Evolutionary conservation across 2,888 invertebrate genomes (phyloP).

Genomic region (Cryptus viduatorius): DNA sequence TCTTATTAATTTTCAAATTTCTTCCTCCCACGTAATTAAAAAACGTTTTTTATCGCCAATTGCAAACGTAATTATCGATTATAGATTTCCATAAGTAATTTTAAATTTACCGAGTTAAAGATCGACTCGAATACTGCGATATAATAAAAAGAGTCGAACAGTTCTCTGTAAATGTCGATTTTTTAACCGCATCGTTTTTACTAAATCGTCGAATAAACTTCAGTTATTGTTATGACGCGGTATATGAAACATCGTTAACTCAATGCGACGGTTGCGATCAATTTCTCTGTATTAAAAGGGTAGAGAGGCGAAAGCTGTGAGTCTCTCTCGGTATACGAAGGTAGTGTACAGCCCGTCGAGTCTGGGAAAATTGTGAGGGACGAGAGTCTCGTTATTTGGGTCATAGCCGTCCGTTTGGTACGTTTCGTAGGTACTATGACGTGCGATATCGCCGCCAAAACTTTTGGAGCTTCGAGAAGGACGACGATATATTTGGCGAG

Average conservation of each 20-base stretch:
- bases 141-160: neutral
- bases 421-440: slow-evolving; percentile 48
- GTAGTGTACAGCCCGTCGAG: slow-evolving; percentile 28
- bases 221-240: slow-evolving; percentile 16
- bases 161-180: neutral
- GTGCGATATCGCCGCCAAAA: slow-evolving; percentile 57
- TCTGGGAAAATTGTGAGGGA: slow-evolving; percentile 57
- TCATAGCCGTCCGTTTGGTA: slow-evolving; percentile 56
- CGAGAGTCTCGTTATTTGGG: slow-evolving; percentile 63
- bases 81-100: neutral
- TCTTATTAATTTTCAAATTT: too few species aligned
- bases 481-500: slow-evolving; percentile 40
- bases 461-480: slow-evolving; percentile 53
- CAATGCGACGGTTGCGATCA: slow-evolving; percentile 30
- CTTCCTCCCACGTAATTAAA: too few species aligned
- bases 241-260: slow-evolving; percentile 29
- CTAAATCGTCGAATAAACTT: neutral
- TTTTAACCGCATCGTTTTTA: neutral
- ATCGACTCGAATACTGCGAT: neutral
- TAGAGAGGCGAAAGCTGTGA: neutral
- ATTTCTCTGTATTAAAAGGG: slow-evolving; percentile 6
- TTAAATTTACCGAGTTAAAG: neutral
- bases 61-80: too few species aligned
- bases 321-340: neutral
- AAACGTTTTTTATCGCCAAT: too few species aligned